Base-by-base conservation (phyloP, 2,797 vertebrate genomes). In the Simalia tracyae region DNA sequence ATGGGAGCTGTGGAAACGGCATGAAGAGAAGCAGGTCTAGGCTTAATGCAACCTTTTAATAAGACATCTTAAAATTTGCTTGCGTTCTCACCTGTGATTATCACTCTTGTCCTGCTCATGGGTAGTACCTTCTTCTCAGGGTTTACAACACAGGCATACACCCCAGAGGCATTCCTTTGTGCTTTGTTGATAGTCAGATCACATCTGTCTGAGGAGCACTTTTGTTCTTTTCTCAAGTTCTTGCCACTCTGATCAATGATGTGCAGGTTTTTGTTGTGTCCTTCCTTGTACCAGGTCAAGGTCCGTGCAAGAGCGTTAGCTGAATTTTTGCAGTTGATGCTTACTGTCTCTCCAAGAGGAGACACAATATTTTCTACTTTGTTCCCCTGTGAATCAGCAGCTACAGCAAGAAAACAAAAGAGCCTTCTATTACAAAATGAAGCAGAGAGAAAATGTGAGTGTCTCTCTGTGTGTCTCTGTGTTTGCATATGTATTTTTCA, bases 291-390 rank as follows among this genome's bases (percentile, higher is more conserved):
- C 86, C 86, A 91, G 42, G 4, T 26, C 36, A 72, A 8, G 1
- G 0, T 2, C 4, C 0, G 0, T 14, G 0, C 0, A 0, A 19
- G 4, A 46, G 0, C 0, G 2, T 8, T 2, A 46, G 0, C 1
- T 54, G 86, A 5, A 63, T 19, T 1, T n/a, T 4, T 31, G 22
- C 91, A 91, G 42, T 11, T 26, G 19, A 91, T 54, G 2, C 50
- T 81, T 4, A 81, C 68, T 1, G 2, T 22, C 5, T 24, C 28
- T 4, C 91, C 91, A 24, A n/a, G 22, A 54, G 66, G 0, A 2
- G 28, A 57, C 56, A 31, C 1, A 7, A 54, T 22, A 0, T 0
- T 12, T 8, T 26, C n/a, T 81, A 88, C 57, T 14, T 10, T 15
- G 1, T 15, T 28, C 46, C 22, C 28, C 57, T 3, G 11, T 31